phyloP scores from a whole-genome alignment of 2,113 vertebrate species.

The Mastomys natalensis region DNA sequence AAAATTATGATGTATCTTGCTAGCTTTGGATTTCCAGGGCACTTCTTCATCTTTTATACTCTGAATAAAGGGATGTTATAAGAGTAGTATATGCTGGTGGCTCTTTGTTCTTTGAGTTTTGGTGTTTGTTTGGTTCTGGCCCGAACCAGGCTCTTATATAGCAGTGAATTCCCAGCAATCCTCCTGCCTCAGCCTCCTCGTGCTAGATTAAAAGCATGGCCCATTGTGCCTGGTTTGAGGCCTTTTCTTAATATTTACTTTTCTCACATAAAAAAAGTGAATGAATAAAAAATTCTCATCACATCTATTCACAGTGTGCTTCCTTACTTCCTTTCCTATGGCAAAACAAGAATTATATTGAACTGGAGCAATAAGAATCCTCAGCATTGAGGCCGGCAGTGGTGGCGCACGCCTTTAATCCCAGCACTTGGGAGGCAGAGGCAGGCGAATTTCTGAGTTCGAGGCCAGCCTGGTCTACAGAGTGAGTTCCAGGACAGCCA shows the following conservation, averaged over 20 bases:
- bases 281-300: not conserved
- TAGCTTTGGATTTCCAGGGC: not conserved
- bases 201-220: not conserved
- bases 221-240: not conserved
- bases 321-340: not conserved
- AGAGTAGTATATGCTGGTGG: not conserved
- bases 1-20: not conserved
- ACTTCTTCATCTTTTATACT: not conserved
- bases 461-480: too few species aligned
- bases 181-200: not conserved
- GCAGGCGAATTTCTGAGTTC: too few species aligned
- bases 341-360: not conserved
- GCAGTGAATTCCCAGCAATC: not conserved
- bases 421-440: too few species aligned
- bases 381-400: not conserved
- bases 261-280: conserved; percentile 1
- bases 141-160: not conserved
- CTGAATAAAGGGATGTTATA: not conserved
- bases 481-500: too few species aligned
- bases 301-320: not conserved
- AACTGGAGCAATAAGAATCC: not conserved
- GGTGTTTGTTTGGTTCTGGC: not conserved
- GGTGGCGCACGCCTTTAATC: too few species aligned
- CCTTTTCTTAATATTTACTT: conserved; percentile 18
- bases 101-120: not conserved